Evolutionary conservation across 2,888 invertebrate species (phyloP), one percentile per base, ranked within the genome.

Genomic region (Thera britannica): DNA sequence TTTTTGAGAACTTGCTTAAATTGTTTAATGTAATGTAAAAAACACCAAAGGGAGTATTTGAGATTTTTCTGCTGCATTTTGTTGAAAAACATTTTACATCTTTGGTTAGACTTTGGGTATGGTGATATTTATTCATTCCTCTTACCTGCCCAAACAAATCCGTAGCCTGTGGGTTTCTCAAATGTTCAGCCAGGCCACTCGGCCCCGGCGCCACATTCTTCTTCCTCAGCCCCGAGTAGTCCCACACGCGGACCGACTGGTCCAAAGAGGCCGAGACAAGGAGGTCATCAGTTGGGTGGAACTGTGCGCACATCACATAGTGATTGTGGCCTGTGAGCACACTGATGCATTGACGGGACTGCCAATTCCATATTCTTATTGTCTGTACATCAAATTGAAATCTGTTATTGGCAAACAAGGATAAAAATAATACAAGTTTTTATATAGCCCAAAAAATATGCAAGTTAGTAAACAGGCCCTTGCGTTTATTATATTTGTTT

Each of bases 351-450:
- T 97, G 98, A 34, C 99, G 96, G 52, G 99, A 99, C 88, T 99
- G 99, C 99, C 99, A 99, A 88, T 99, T 99, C 99, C 99, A 99
- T 81, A 99, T 98, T 71, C 99, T 96, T 76, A 99, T 99, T 0
- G 99, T 99, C 94, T 95, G 94, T 34, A 78, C 83, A 66, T 2
- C 2, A 46, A 2, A 9, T 46, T 2, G 2, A 44, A 4, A 38
- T 4, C 3, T 41, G 7, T 7, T 7, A 7, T 41, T 1, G 7
- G 38, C 6, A 38, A 38, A 38, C 4, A 38, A 38, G 38, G 6
- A 3, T 38, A 38, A 23, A 23, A 23, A 23, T 23, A 23, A 23
- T 23, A 23, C 23, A 23, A 23, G 23, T 23, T 23, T 23, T 23
- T 23, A 23, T 23, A 23, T 23, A 23, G 23, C 23, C 23, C 23